Conservation (phyloP, 2,888 invertebrate species). For the Andrena haemorrhoa region DNA sequence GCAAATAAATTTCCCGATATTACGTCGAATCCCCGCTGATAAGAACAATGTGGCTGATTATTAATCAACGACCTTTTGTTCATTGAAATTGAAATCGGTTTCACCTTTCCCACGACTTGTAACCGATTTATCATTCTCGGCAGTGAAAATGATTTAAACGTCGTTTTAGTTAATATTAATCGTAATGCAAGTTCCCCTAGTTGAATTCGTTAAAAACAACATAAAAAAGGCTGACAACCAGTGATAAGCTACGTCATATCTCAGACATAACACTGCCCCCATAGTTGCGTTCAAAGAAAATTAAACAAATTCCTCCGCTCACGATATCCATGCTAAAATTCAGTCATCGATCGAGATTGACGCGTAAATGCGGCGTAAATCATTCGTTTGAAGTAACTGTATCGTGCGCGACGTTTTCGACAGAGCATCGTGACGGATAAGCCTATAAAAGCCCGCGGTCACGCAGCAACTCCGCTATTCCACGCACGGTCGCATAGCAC, state of each 20-base stretch:
- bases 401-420: slow-evolving; percentile 26
- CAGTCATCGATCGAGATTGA: slow-evolving; percentile 24
- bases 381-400: slow-evolving; percentile 29
- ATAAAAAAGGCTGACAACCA: too few relatives aligned
- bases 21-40: neutral
- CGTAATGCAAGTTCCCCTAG: too few relatives aligned
- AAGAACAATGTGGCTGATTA: neutral
- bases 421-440: slow-evolving; percentile 35
- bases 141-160: neutral
- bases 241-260: neutral
- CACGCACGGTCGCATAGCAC: neutral
- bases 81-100: neutral
- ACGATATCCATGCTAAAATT: slow-evolving; percentile 28
- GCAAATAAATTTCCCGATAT: slow-evolving; percentile 40
- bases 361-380: slow-evolving; percentile 31
- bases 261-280: neutral
- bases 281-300: neutral
- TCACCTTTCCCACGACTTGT: neutral
- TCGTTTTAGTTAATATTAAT: too few relatives aligned
- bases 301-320: neutral
- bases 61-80: neutral
- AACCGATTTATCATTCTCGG: neutral
- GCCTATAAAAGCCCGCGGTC: slow-evolving; percentile 38
- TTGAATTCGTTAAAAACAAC: too few relatives aligned
- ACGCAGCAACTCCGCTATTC: slow-evolving; percentile 17